Conservation (phyloP, 2,113 vertebrate species). For the Ariopsis seemanni region DNA sequence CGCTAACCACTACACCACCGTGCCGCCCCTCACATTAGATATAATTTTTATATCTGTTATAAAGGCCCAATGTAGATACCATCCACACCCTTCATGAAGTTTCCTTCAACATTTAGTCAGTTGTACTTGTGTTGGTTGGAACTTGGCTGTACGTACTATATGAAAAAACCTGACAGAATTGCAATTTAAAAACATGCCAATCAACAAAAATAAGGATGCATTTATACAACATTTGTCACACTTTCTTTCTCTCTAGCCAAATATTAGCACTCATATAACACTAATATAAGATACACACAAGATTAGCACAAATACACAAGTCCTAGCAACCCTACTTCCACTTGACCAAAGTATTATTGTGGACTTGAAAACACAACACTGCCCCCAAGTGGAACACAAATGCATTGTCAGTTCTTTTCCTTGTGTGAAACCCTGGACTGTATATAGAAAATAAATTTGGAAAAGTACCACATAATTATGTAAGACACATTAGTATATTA, state of each 20-base stretch:
- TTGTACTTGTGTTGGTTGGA: background rate
- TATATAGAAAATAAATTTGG: background rate
- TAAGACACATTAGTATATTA: background rate
- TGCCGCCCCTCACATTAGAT: background rate
- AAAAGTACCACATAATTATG: background rate
- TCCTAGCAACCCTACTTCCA: background rate
- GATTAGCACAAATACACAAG: background rate
- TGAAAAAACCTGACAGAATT: background rate
- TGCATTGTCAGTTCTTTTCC: background rate
- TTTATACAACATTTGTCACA: background rate
- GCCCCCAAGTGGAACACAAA: slow-evolving; percentile 43
- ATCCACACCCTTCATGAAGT: background rate
- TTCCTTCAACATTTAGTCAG: background rate
- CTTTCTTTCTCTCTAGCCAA: background rate
- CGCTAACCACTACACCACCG: too few species aligned
- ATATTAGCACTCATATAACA: background rate
- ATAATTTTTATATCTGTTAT: background rate
- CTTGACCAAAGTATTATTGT: background rate
- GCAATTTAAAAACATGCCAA: background rate
- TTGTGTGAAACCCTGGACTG: background rate
- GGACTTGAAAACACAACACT: slow-evolving; percentile 31
- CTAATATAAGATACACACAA: too few species aligned
- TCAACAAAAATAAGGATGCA: background rate
- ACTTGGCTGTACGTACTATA: background rate
- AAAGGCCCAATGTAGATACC: background rate